Evolutionary conservation across 2,113 vertebrate species (phyloP).

Genomic region (Leptodactylus fuscus): DNA sequence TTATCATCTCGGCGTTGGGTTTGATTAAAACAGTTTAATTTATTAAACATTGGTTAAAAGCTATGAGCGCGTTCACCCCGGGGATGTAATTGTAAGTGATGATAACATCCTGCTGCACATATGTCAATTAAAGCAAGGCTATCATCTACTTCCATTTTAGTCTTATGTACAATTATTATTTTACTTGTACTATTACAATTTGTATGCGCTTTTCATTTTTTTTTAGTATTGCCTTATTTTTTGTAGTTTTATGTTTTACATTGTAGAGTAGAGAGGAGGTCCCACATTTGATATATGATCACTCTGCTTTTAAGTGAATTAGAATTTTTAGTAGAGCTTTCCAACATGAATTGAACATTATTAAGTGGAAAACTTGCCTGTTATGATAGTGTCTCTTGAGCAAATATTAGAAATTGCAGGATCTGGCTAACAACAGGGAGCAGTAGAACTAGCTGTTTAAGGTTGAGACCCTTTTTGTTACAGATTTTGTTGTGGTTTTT

Average conservation of each 20-base stretch:
- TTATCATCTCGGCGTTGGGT: background rate
- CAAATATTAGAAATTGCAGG: too few species aligned
- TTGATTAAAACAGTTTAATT: slow-evolving; percentile 33
- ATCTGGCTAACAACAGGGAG: too few species aligned
- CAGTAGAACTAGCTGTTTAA: too few species aligned
- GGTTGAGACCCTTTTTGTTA: too few species aligned
- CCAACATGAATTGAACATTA: too few species aligned
- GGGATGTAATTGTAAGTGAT: slow-evolving; percentile 20
- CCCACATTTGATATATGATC: background rate
- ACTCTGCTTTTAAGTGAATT: too few species aligned
- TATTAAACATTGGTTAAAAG: slow-evolving; percentile 31
- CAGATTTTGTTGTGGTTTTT: too few species aligned
- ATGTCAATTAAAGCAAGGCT: background rate
- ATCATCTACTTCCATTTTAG: background rate
- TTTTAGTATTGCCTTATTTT: background rate
- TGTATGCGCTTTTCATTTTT: too few species aligned
- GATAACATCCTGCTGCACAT: background rate
- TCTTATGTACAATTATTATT: background rate
- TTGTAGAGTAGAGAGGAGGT: background rate
- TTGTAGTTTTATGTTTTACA: background rate
- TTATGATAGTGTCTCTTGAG: too few species aligned
- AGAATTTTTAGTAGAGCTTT: too few species aligned
- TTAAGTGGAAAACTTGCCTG: too few species aligned
- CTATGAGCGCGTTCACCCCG: background rate
- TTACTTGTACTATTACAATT: background rate